phyloP scores from a whole-genome alignment of 1,140 invertebrate genomes.

The Drosophila bifasciata region DNA sequence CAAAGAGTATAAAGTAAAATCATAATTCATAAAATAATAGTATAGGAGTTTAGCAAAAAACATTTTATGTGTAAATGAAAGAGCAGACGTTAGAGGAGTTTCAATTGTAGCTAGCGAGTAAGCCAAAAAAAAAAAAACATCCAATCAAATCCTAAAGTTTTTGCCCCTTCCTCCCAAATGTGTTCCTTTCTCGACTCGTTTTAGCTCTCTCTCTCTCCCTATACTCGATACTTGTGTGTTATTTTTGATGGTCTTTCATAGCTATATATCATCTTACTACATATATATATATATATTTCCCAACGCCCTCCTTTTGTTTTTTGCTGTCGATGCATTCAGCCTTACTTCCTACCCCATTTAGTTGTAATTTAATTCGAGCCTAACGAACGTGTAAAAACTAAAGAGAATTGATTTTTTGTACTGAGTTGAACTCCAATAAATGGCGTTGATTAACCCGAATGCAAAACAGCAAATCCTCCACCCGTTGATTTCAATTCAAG shows the following conservation, averaged over 20 bases:
- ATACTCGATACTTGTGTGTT: conserved; percentile 24
- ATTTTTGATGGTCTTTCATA: conserved; percentile 25
- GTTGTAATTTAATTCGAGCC: conserved; percentile 40
- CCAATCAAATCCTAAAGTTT: conserved; percentile 32
- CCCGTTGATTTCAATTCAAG: conserved; percentile 30
- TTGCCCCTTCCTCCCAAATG: conserved; percentile 8
- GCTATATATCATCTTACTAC: conserved; percentile 18
- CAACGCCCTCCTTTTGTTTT: conserved; percentile 21
- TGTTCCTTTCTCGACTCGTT: conserved; percentile 34
- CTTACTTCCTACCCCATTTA: conserved; percentile 15
- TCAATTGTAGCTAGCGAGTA: conserved; percentile 68
- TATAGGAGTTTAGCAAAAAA: conserved; percentile 48
- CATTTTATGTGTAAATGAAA: conserved; percentile 46
- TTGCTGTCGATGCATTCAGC: conserved; percentile 66
- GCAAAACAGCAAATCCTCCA: conserved; percentile 61
- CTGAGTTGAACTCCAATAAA: conserved; percentile 65
- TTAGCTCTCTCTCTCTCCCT: conserved; percentile 8
- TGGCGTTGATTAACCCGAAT: conserved; percentile 71
- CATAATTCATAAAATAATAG: conserved; percentile 35
- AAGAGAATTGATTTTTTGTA: conserved; percentile 60
- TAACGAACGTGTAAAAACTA: conserved; percentile 25
- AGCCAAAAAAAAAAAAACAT: conserved; percentile 49
- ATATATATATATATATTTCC: no score
- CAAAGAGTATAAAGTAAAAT: conserved; percentile 6
- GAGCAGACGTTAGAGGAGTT: conserved; percentile 20